phyloP scores from a whole-genome alignment of 1,140 invertebrate species.

The Drosophila persimilis region DNA sequence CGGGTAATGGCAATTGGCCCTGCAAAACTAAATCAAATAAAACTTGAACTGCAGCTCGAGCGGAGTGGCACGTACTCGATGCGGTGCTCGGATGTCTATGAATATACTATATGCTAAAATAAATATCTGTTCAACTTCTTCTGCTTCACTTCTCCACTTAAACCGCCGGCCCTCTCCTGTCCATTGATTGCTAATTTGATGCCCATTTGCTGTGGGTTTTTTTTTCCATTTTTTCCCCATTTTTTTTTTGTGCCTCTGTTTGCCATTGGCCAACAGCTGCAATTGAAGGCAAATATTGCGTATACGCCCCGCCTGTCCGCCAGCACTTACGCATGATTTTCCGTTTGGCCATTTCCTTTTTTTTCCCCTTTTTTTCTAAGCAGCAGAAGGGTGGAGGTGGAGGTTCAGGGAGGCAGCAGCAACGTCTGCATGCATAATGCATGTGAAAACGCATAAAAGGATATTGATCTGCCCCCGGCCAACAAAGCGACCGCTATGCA shows the following conservation, averaged over 20 bases:
- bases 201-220: constrained; percentile 50
- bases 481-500: constrained; percentile 66
- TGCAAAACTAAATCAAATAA: constrained; percentile 62
- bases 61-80: constrained; percentile 60
- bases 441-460: constrained; percentile 74
- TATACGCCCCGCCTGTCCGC: constrained; percentile 57
- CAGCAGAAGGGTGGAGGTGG: constrained; percentile 21
- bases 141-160: constrained; percentile 4
- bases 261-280: constrained; percentile 65
- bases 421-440: constrained; percentile 59
- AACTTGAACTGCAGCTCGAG: constrained; percentile 65
- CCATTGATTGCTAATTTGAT: constrained; percentile 72
- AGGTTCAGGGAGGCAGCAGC: constrained; percentile 8
- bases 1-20: constrained; percentile 21
- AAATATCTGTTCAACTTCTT: constrained; percentile 64
- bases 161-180: neutral
- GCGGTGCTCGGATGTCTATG: constrained; percentile 37
- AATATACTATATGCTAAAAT: constrained; percentile 68
- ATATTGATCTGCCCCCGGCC: constrained; percentile 78
- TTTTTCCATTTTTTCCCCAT: constrained; percentile 23
- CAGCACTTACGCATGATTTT: constrained; percentile 66
- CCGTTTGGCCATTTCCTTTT: constrained; percentile 55
- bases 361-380: constrained; percentile 67
- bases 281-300: constrained; percentile 80
- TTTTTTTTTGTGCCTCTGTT: constrained; percentile 25